phyloP scores from a whole-genome alignment of 2,888 invertebrate genomes.

The Drosophila diplacantha region DNA sequence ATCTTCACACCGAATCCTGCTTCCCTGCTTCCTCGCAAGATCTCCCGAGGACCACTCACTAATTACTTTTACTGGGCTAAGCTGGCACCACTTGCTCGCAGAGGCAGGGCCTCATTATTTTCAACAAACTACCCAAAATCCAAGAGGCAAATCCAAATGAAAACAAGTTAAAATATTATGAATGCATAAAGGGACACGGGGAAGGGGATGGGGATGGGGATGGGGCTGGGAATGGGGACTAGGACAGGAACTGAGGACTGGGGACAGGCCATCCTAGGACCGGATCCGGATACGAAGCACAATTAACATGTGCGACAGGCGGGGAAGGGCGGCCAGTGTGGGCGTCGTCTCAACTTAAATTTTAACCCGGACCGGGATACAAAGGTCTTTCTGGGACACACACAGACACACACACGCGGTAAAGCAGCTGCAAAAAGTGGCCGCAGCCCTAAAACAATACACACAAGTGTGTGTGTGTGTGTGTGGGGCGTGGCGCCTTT shows the following conservation, averaged over 20 bases:
- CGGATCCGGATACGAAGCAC: slow-evolving; percentile 41
- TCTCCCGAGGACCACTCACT: slow-evolving; percentile 1
- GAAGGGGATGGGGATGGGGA: slow-evolving; percentile 12
- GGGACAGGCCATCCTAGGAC: slow-evolving; percentile 31
- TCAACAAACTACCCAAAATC: slow-evolving; percentile 42
- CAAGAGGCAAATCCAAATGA: slow-evolving; percentile 55
- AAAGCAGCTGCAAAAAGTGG: slow-evolving; percentile 38
- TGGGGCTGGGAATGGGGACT: slow-evolving; percentile 7
- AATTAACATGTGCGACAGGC: slow-evolving; percentile 48
- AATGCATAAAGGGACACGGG: slow-evolving; percentile 67
- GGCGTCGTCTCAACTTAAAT: slow-evolving; percentile 26
- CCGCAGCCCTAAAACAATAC: slow-evolving; percentile 48
- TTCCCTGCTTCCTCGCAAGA: background rate
- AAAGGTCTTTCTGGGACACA: slow-evolving; percentile 28
- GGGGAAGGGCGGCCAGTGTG: slow-evolving; percentile 7
- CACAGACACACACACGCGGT: slow-evolving; percentile 4
- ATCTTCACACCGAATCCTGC: background rate
- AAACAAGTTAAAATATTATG: slow-evolving; percentile 71
- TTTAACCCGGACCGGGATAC: slow-evolving; percentile 22
- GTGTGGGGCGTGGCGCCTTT: slow-evolving; percentile 9
- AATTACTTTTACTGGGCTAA: slow-evolving; percentile 12
- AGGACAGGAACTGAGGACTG: background rate
- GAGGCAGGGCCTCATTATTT: slow-evolving; percentile 46
- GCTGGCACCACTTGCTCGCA: slow-evolving; percentile 7
- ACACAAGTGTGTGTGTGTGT: slow-evolving; percentile 22